These are phyloP conservation scores for Cactoblastis cactorum DNA, from an alignment of 2,888 invertebrate species.

Conservation along the genomic window DNA sequence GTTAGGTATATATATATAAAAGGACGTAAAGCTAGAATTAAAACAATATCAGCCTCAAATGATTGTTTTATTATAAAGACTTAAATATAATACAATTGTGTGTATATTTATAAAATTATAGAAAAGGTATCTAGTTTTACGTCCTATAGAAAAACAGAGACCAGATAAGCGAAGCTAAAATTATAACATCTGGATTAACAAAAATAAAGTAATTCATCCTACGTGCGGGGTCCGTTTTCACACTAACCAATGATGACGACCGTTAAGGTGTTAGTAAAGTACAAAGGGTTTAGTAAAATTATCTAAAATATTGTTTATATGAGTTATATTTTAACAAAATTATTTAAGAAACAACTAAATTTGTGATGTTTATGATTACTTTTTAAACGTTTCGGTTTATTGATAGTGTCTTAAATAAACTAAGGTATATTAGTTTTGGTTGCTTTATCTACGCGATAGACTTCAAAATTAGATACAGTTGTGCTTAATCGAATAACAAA, in stretches of 20 bases:
- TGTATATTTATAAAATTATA: not conserved
- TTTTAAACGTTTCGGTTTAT: too few species aligned
- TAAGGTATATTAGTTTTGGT: too few species aligned
- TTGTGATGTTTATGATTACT: not conserved
- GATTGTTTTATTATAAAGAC: not conserved
- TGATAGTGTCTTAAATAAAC: too few species aligned
- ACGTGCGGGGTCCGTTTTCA: not conserved
- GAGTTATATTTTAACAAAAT: too few species aligned
- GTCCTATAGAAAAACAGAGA: not conserved
- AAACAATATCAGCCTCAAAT: not conserved
- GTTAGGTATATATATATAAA: not conserved
- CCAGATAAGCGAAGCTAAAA: constrained; percentile 11
- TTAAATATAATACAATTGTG: too few species aligned
- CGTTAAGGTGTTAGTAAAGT: too few species aligned
- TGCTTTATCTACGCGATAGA: too few species aligned
- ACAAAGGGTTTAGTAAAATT: not conserved
- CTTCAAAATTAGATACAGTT: not conserved
- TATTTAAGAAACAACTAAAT: not conserved
- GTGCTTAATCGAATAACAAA: not conserved
- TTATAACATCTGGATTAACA: constrained; percentile 8
- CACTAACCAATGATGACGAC: not conserved
- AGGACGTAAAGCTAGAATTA: constrained; percentile 1
- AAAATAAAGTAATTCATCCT: not conserved
- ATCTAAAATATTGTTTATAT: not conserved
- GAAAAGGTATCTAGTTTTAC: not conserved